Conservation (phyloP, 2,797 vertebrate species). For the Artibeus jamaicensis region DNA sequence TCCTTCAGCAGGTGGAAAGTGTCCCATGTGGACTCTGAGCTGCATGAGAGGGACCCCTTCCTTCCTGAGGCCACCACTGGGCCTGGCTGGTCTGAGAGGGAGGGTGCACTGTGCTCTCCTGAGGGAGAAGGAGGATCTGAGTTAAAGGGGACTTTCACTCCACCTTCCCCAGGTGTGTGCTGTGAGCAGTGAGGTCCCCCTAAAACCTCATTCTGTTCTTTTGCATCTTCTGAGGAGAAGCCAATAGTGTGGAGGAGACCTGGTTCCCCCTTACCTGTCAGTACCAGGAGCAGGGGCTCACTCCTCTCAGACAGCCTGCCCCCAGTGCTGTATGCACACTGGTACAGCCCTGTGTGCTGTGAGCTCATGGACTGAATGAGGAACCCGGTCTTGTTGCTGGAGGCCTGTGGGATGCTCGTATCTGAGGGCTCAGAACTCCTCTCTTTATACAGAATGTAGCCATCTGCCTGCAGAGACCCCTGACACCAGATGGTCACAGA, state of each 20-base stretch:
- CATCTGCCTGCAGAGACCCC: no score
- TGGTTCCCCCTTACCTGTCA: not conserved
- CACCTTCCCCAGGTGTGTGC: no score
- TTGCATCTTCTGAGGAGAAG: not conserved
- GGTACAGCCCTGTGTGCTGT: no score
- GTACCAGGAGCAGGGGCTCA: not conserved
- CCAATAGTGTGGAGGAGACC: not conserved
- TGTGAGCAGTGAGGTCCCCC: not conserved
- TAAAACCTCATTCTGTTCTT: accelerated
- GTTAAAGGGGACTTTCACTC: no score
- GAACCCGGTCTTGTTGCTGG: not conserved
- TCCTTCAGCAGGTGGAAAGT: not conserved
- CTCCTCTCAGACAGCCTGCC: not conserved
- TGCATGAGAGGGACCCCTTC: not conserved
- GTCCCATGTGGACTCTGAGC: accelerated
- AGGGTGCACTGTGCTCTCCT: not conserved
- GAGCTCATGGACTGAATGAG: no score
- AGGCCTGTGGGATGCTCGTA: accelerated
- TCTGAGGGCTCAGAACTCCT: accelerated
- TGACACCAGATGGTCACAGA: no score
- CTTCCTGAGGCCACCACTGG: not conserved
- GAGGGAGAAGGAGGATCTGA: not conserved
- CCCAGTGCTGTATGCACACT: not conserved
- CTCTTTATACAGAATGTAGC: not conserved
- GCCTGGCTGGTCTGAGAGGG: not conserved